A percentile compares a stretch with the other conserved stretches of the same genome.
phyloP scores from a whole-genome alignment of 2,113 vertebrate genomes.

The Nyctereutes procyonoides region DNA sequence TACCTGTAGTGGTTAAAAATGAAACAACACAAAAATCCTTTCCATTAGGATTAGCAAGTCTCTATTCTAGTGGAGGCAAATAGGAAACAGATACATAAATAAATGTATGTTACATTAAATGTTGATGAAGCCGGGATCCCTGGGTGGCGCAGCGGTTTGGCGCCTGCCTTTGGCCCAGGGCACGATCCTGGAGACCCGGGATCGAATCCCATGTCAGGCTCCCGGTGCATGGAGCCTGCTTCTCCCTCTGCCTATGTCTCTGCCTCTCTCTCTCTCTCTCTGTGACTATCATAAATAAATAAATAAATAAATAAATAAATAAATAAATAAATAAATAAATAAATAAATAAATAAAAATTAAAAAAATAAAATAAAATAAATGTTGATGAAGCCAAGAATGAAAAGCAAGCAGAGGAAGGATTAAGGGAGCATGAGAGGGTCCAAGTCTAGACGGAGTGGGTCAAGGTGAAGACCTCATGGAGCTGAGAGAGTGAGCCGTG shows the following conservation, averaged over 20 bases:
- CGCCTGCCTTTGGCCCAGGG: too few species aligned
- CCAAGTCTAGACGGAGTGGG: fast-evolving
- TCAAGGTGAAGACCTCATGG: neutral
- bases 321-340: too few species aligned
- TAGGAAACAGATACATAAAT: neutral
- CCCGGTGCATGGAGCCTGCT: too few species aligned
- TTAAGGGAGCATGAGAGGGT: fast-evolving
- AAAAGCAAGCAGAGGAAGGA: neutral
- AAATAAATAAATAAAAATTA: too few species aligned
- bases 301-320: too few species aligned
- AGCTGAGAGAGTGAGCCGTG: neutral
- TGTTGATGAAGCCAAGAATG: neutral
- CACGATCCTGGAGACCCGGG: too few species aligned
- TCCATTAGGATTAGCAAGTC: neutral
- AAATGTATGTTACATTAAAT: neutral
- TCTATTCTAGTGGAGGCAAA: neutral
- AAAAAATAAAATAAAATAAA: too few species aligned
- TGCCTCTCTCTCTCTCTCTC: too few species aligned
- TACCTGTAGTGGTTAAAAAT: neutral
- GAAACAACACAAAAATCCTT: neutral
- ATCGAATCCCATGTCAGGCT: too few species aligned
- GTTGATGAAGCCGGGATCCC: neutral
- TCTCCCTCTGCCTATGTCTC: too few species aligned
- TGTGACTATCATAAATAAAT: too few species aligned
- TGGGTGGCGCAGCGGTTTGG: too few species aligned